Evolutionary conservation across 2,113 vertebrate genomes (phyloP).

Genomic region (Odontophorus gujanensis): DNA sequence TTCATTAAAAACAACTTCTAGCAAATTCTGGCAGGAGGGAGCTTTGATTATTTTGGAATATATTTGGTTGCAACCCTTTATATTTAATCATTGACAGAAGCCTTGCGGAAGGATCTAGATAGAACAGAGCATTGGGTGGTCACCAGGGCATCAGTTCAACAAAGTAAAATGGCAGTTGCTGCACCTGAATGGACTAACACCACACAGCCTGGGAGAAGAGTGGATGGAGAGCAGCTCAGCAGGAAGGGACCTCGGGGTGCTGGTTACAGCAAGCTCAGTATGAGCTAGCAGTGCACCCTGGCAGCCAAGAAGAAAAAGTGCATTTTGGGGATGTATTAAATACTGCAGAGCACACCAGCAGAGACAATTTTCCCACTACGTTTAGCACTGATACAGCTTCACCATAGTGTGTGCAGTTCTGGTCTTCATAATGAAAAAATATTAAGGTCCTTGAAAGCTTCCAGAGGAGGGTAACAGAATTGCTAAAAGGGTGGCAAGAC

Average conservation of each 20-base stretch:
- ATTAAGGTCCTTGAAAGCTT: background rate
- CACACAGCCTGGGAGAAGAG: background rate
- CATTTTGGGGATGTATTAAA: background rate
- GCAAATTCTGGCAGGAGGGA: background rate
- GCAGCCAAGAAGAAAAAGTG: background rate
- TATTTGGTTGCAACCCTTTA: background rate
- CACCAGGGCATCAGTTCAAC: background rate
- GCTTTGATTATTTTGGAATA: background rate
- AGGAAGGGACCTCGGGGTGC: background rate
- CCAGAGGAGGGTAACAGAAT: background rate
- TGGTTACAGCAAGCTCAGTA: background rate
- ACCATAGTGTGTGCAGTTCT: background rate
- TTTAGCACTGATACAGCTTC: background rate
- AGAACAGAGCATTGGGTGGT: background rate
- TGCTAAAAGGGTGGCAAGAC: background rate
- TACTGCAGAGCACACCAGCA: background rate
- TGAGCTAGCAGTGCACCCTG: background rate
- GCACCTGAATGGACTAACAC: background rate
- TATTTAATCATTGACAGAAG: background rate
- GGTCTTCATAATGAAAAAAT: background rate
- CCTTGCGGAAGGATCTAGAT: background rate
- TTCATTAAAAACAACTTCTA: background rate
- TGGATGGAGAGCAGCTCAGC: background rate
- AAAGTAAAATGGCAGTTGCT: background rate
- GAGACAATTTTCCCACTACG: background rate